Evolutionary conservation across 2,797 vertebrate species (phyloP), one percentile per base, ranked within the genome.

Genomic region (Leptatherina wallacei): DNA sequence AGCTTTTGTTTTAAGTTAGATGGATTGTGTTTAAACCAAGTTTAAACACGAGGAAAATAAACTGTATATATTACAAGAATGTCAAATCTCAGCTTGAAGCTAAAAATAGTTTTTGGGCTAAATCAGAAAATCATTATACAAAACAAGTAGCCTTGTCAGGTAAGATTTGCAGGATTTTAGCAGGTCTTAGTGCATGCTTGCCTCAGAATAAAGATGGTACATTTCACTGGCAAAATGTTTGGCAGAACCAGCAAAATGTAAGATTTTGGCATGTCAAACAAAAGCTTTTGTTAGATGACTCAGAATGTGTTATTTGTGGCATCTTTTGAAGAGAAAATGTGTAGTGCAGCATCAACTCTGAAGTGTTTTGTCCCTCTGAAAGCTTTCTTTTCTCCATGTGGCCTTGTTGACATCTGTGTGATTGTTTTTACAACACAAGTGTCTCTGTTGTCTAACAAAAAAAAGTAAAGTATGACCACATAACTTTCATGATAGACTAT

Each of bases 391-490:
- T 77, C 30, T 72, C 5, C 16, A 22, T 61, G 22, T 30, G 32
- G 36, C n/a, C 16, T 65, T 35, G 30, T 63, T 32, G 29, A 55
- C 49, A 12, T 24, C n/a, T 52, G 12, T 52, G 22, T 22, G 5
- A 27, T 27, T 24, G 11, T 61, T 77, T 54, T 44, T 66, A 44
- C 32, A 29, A 24, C 47, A 69, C 24, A 22, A 59, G 69, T 38
- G 33, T 11, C 27, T 74, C 8, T 65, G 16, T 75, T 81, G 40
- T 14, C 14, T 54, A 55, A 77, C 10, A 47, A 61, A 74, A 73
- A 42, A 49, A 29, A 66, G 16, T 35, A n/a, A 47, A 10, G 27
- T 36, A 56, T 76, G 16, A 72, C 49, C 1, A 51, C 3, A 20
- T 36, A 29, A 58, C 71, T 60, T 66, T 65, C 6, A 51, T 54